These are phyloP conservation scores for Noctua fimbriata DNA, from an alignment of 2,888 invertebrate genomes.

Conservation along the genomic window DNA sequence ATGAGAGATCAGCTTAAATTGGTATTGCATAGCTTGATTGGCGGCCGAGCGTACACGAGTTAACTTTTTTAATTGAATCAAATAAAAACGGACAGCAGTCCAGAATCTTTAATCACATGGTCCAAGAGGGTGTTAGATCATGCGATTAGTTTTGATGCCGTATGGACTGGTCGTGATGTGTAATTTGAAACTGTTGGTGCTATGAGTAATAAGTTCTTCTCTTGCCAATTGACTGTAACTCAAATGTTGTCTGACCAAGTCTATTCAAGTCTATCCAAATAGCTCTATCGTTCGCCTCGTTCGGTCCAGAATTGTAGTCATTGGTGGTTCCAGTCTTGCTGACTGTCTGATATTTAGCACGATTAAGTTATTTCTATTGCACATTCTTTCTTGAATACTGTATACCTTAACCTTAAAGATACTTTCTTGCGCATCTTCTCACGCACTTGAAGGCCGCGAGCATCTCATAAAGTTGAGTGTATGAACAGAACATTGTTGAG, in stretches of 20 bases:
- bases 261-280: background rate
- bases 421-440: background rate
- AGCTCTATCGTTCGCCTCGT: background rate
- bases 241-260: background rate
- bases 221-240: background rate
- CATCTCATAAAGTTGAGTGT: slow-evolving; percentile 30
- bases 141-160: slow-evolving; percentile 8
- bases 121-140: slow-evolving; percentile 20
- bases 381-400: background rate
- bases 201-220: background rate
- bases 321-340: background rate
- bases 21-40: no score
- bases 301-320: background rate
- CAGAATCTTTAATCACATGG: slow-evolving; percentile 11
- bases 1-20: no score
- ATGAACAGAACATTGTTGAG: slow-evolving; percentile 45
- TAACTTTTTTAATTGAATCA: slow-evolving; percentile 36
- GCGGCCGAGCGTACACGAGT: no score
- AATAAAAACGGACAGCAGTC: slow-evolving; percentile 25
- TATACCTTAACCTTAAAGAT: background rate
- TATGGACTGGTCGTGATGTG: background rate
- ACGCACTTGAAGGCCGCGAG: slow-evolving; percentile 22
- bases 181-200: background rate
- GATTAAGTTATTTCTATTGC: background rate
- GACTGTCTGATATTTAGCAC: background rate